Evolutionary conservation across 2,888 invertebrate species (phyloP), one percentile per base, ranked within the genome.

Genomic region (Alsophila aescularia): DNA sequence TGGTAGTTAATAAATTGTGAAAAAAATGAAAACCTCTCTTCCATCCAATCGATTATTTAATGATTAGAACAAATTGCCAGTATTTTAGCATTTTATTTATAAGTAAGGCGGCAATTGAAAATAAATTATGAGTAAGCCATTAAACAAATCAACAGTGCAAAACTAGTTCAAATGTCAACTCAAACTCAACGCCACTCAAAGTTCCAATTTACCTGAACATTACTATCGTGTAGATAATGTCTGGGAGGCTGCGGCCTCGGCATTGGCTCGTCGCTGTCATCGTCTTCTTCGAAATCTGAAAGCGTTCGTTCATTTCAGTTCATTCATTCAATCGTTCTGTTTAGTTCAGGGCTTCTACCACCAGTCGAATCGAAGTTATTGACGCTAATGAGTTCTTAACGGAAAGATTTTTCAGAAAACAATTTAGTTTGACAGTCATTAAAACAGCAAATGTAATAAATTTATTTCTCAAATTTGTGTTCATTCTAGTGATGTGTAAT

Each of bases 251-350:
- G 90, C 60, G 91, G 90, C 18, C 90, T 77, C 7, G 90, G 90
- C 91, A 90, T 90, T n/a, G 91, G 90, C 61, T 93, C 93, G 63
- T 93, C 93, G 56, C 93, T 93, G 69, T 95, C 94, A 34, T 95
- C 95, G 60, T 94, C 95, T 66, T 95, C 95, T 75, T 95, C 95
- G 78, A 95, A 95, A 90, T 95, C 95, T 95, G 81, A 3, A 69
- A 71, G 34, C 1, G 50, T 41, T 48, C 34, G 32, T 24, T 27
- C 45, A 21, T 29, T 53, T 41, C 27, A 37, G 8, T 40, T 48
- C 27, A 29, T 32, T 51, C 42, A 29, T 41, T 50, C 54, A 54
- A 41, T 53, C 39, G 35, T 37, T 47, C 31, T 34, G 8, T 37
- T 15, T 2, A 21, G 14, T 21, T 15, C 14, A 24, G 5, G 10